These are phyloP conservation scores for Thymelicus lineola DNA, from an alignment of 2,888 invertebrate genomes.

Conservation along the genomic window DNA sequence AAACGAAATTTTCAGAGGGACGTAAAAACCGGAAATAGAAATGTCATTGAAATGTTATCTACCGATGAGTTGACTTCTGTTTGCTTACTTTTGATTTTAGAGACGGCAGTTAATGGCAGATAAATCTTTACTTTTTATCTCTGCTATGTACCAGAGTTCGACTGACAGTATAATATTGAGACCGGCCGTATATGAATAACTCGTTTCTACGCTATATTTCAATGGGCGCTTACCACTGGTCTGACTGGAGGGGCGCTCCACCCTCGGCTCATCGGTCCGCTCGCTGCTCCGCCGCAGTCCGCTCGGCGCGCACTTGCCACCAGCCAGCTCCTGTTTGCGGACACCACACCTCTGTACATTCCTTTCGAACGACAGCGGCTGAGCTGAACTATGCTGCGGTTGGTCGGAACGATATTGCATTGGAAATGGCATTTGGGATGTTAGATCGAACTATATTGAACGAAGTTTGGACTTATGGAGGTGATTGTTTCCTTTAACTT, in stretches of 20 bases:
- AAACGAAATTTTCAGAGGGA: no score
- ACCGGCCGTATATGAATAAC: no score
- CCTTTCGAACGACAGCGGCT: slow-evolving; percentile 5
- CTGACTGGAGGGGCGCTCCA: slow-evolving; percentile 56
- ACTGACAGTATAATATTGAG: no score
- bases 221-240: slow-evolving; percentile 62
- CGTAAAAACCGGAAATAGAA: no score
- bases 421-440: neutral
- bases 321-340: slow-evolving; percentile 70
- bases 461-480: no score
- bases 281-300: slow-evolving; percentile 71
- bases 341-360: slow-evolving; percentile 30
- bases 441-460: neutral
- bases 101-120: no score
- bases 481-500: no score
- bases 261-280: slow-evolving; percentile 59
- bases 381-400: slow-evolving; percentile 5
- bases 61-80: no score
- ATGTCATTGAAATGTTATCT: no score
- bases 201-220: neutral
- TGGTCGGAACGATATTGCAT: neutral
- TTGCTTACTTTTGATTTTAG: no score
- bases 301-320: slow-evolving; percentile 71
- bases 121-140: no score
- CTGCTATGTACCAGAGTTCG: no score